These are phyloP conservation scores for Vireo griseus DNA, from an alignment of 2,797 vertebrate genomes.

Conservation along the genomic window DNA sequence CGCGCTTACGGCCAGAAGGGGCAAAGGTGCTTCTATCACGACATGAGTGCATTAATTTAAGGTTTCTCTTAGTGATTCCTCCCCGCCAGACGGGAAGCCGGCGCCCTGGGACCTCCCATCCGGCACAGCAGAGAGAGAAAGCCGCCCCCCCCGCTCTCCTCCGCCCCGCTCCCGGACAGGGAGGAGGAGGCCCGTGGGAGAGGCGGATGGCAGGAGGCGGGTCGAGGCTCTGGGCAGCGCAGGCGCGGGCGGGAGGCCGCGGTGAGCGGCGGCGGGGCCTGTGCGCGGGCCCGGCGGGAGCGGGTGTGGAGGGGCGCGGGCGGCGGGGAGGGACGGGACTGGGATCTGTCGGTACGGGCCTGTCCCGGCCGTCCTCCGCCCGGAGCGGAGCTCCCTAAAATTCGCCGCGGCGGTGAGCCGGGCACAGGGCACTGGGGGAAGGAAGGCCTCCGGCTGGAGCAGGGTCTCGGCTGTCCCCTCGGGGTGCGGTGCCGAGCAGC, in stretches of 20 bases:
- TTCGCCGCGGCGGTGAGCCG: not conserved
- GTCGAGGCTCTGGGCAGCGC: not conserved
- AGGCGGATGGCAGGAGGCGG: not conserved
- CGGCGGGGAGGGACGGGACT: no score
- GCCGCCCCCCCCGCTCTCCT: rapidly evolving
- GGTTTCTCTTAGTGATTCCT: rapidly evolving
- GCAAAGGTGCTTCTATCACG: rapidly evolving
- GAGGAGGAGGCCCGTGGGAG: rapidly evolving
- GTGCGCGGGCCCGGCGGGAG: no score
- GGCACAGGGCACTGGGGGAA: not conserved
- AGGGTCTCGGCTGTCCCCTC: no score
- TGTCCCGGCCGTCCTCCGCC: not conserved
- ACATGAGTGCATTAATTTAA: no score
- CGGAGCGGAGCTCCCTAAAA: not conserved
- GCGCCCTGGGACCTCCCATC: rapidly evolving
- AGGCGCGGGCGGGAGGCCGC: not conserved
- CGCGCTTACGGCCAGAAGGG: rapidly evolving
- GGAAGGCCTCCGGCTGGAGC: not conserved
- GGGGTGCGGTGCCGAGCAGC: not conserved
- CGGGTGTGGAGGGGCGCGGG: not conserved
- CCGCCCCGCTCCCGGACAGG: no score
- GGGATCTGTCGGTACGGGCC: no score
- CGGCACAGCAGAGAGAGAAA: rapidly evolving
- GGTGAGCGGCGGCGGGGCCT: not conserved
- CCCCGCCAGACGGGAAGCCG: rapidly evolving